Percentiles rank a stretch among this genome's conserved stretches.
phyloP scores from a whole-genome alignment of 2,797 vertebrate species.

The Picus viridis region DNA sequence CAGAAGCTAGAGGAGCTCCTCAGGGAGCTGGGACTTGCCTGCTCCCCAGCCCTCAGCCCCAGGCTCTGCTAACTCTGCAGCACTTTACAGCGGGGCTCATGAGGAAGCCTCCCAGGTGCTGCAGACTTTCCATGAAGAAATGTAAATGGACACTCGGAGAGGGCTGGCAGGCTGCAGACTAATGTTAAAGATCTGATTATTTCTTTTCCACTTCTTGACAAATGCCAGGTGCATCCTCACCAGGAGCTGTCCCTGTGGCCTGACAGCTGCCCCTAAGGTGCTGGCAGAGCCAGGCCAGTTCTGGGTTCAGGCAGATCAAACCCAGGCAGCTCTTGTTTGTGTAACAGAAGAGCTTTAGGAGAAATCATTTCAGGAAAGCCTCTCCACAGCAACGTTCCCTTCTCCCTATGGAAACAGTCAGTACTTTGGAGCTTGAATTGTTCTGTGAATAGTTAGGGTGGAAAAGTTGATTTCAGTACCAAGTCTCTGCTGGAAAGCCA shows the following conservation, averaged over 20 bases:
- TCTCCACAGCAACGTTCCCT: not conserved
- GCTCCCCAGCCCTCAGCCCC: not conserved
- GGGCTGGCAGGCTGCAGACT: not conserved
- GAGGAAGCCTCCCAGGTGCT: conserved; percentile 7
- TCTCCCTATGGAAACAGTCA: not conserved
- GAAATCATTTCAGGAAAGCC: not conserved
- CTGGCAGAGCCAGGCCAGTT: not conserved
- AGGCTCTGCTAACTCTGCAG: not conserved
- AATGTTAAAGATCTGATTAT: not conserved
- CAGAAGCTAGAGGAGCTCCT: not conserved
- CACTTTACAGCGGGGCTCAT: not conserved
- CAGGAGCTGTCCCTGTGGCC: not conserved
- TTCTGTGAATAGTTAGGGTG: not conserved
- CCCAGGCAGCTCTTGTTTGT: rapidly evolving
- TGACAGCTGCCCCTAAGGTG: not conserved
- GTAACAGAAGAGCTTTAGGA: not conserved
- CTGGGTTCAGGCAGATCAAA: not conserved
- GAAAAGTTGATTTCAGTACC: not conserved
- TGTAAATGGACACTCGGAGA: not conserved
- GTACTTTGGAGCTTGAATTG: not conserved
- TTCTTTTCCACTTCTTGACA: not conserved
- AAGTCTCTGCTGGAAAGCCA: not conserved
- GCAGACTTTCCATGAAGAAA: not conserved
- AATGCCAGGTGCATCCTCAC: not conserved
- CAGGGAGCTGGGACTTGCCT: not conserved